These are phyloP conservation scores for Motacilla tschutschensis DNA, from an alignment of 2,113 vertebrate genomes.

Conservation along the genomic window DNA sequence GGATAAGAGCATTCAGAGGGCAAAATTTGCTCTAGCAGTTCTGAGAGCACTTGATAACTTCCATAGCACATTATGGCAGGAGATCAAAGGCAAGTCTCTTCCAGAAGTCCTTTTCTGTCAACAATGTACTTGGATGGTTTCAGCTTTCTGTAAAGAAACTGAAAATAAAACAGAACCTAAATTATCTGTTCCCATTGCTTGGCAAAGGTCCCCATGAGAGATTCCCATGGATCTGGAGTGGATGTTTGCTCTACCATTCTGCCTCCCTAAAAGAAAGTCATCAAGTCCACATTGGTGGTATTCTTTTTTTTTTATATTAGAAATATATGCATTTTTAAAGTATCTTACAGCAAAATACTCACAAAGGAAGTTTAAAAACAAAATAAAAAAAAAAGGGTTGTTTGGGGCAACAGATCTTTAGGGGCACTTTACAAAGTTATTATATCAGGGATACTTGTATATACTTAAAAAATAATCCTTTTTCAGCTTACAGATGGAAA, in stretches of 20 bases:
- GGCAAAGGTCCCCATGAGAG: neutral
- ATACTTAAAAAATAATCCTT: neutral
- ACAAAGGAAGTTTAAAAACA: neutral
- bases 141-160: conserved; percentile 16
- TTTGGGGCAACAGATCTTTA: neutral
- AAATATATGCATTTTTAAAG: neutral
- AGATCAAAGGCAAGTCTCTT: conserved; percentile 52
- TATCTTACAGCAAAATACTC: neutral
- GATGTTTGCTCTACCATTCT: neutral
- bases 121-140: neutral
- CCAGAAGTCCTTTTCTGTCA: conserved; percentile 44
- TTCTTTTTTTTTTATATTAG: neutral
- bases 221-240: neutral
- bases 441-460: neutral
- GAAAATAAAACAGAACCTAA: conserved; percentile 34
- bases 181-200: conserved; percentile 4
- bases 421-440: neutral
- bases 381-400: no score
- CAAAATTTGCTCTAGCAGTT: conserved; percentile 35
- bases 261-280: neutral
- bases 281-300: neutral
- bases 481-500: neutral
- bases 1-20: conserved; percentile 61
- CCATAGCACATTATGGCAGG: neutral
- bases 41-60: conserved; percentile 50